Conservation (phyloP, 1,140 invertebrate genomes). For the Leptopilina clavipes region DNA sequence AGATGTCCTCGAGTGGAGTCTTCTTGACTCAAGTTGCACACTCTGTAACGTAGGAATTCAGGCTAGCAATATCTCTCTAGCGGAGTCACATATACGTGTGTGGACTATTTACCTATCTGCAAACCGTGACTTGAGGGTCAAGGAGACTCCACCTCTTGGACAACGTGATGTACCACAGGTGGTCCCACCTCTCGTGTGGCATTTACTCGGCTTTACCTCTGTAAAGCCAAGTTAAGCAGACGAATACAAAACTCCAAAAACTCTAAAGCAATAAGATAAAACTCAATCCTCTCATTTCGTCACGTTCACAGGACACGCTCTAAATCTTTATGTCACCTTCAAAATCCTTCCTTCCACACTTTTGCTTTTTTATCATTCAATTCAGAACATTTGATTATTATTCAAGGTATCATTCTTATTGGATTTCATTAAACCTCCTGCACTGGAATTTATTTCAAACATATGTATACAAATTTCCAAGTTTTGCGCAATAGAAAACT, state of each 20-base stretch:
- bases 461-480: too few relatives aligned
- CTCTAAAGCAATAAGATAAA: slow-evolving; percentile 5
- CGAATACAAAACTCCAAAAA: background rate
- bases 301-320: slow-evolving; percentile 30
- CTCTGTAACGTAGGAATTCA: background rate
- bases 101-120: background rate
- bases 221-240: background rate
- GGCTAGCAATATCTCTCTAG: background rate
- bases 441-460: background rate
- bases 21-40: background rate
- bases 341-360: background rate
- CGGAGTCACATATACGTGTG: background rate
- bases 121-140: slow-evolving; percentile 12
- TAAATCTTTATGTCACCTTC: slow-evolving; percentile 35
- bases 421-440: background rate
- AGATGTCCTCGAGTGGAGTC: background rate
- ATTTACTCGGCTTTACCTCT: too few relatives aligned
- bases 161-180: slow-evolving; percentile 26
- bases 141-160: slow-evolving; percentile 2
- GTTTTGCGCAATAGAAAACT: too few relatives aligned
- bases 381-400: background rate
- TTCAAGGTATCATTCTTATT: background rate
- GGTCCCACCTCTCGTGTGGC: background rate
- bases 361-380: background rate
- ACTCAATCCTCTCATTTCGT: background rate